Percentiles rank a stretch among this genome's conserved stretches.
These are phyloP conservation scores for Coranthus polyacanthus DNA, from an alignment of 2,797 vertebrate genomes.

Conservation along the genomic window DNA sequence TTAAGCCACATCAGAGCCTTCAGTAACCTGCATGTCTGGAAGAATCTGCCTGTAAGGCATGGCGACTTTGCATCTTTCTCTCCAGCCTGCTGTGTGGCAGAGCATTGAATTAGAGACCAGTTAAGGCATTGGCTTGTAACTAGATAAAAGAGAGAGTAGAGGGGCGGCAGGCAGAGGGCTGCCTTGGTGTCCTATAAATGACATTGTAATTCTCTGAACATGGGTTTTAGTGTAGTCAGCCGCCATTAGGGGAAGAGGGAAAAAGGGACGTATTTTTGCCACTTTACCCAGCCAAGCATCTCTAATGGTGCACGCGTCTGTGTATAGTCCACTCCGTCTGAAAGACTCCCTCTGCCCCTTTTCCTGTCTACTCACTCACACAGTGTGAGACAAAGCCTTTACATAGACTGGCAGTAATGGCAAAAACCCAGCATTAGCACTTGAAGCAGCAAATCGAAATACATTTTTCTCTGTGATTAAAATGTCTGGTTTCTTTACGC, in stretches of 20 bases:
- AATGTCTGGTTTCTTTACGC: conserved; percentile 47
- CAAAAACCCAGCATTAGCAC: conserved; percentile 51
- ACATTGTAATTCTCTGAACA: conserved; percentile 87
- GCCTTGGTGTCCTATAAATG: conserved; percentile 85
- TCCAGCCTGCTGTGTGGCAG: conserved; percentile 56
- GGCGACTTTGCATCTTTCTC: conserved; percentile 60
- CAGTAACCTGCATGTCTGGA: conserved; percentile 39
- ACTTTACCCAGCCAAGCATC: conserved; percentile 82
- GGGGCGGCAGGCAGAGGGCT: conserved; percentile 66
- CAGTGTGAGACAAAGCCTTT: conserved; percentile 66
- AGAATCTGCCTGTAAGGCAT: conserved; percentile 60
- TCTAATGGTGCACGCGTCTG: conserved; percentile 72
- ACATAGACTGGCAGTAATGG: conserved; percentile 50
- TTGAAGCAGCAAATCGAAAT: conserved; percentile 43
- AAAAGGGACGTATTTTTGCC: conserved; percentile 79
- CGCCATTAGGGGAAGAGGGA: conserved; percentile 79
- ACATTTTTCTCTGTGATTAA: conserved; percentile 36
- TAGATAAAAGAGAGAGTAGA: conserved; percentile 80
- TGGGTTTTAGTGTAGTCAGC: conserved; percentile 83
- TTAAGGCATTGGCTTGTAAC: conserved; percentile 81
- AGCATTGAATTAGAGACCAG: conserved; percentile 77
- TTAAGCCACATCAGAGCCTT: conserved; percentile 14
- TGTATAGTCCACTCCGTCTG: conserved; percentile 69
- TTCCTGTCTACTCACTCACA: conserved; percentile 65
- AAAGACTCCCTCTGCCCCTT: conserved; percentile 71